Conservation (phyloP, 2,888 invertebrate species). For the Melinopterus prodromus region DNA sequence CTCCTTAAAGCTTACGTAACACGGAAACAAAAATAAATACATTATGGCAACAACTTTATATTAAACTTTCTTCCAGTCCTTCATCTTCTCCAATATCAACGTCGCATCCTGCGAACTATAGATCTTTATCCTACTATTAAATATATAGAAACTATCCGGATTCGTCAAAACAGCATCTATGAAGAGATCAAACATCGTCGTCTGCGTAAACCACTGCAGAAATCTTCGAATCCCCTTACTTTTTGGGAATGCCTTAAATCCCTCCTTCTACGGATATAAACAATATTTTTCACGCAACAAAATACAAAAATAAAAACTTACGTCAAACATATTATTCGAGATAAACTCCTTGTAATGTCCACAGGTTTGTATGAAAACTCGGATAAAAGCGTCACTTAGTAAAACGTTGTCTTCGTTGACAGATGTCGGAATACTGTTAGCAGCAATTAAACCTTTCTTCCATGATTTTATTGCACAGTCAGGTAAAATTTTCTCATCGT, state of each 20-base stretch:
- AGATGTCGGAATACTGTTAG: constrained; percentile 59
- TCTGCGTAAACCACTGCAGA: constrained; percentile 87
- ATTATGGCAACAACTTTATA: constrained; percentile 23
- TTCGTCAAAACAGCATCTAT: constrained; percentile 62
- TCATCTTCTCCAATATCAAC: constrained; percentile 55
- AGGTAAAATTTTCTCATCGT: constrained; percentile 80
- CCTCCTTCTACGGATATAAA: constrained; percentile 71
- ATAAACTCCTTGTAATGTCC: constrained; percentile 74
- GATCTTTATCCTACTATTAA: constrained; percentile 56
- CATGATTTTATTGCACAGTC: constrained; percentile 73
- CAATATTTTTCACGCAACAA: constrained; percentile 21
- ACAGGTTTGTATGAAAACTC: constrained; percentile 79
- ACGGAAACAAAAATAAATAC: constrained; percentile 14
- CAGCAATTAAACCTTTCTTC: constrained; percentile 65
- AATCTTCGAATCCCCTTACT: constrained; percentile 77
- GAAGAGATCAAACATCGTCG: constrained; percentile 85
- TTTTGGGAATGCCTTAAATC: constrained; percentile 67
- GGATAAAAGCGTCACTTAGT: constrained; percentile 80
- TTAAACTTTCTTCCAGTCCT: constrained; percentile 51
- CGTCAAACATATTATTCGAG: constrained; percentile 59
- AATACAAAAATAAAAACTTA: constrained; percentile 43
- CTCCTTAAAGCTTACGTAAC: constrained; percentile 25
- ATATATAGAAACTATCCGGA: constrained; percentile 53
- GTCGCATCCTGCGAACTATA: constrained; percentile 55
- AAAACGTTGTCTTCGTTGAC: constrained; percentile 72